Percentiles rank a stretch among this genome's conserved stretches.
phyloP scores from a whole-genome alignment of 2,113 vertebrate genomes.

The Cyanocitta stelleri region DNA sequence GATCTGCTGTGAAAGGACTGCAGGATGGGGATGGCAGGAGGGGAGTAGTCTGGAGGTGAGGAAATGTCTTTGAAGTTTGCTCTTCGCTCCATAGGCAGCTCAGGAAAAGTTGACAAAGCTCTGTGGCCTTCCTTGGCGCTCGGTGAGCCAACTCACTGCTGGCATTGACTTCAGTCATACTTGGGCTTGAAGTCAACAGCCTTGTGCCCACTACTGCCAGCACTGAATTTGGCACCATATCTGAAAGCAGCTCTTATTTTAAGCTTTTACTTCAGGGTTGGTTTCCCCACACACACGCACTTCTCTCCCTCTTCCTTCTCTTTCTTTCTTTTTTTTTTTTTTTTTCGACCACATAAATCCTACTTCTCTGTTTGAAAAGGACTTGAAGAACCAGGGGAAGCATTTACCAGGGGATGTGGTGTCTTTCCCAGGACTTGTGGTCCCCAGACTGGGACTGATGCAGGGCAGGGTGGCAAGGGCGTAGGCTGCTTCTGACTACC shows the following conservation, averaged over 20 bases:
- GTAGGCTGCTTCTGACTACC: neutral
- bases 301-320: neutral
- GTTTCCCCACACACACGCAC: neutral
- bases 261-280: conserved; percentile 11
- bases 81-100: neutral
- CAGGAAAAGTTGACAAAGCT: conserved; percentile 48
- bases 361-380: neutral
- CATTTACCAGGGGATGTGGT: neutral
- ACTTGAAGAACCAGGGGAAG: neutral
- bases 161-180: conserved; percentile 19
- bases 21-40: neutral
- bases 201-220: conserved; percentile 37
- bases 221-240: neutral
- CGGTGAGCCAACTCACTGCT: neutral
- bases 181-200: conserved; percentile 26
- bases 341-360: neutral
- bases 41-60: neutral
- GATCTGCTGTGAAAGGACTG: neutral
- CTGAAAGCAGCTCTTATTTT: conserved; percentile 47
- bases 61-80: conserved; percentile 9
- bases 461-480: neutral
- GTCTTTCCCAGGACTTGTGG: neutral
- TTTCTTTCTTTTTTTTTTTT: neutral
- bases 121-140: neutral
- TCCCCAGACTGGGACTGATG: neutral